phyloP scores from a whole-genome alignment of 2,888 invertebrate genomes.

The Acrocyrtus sp. region DNA sequence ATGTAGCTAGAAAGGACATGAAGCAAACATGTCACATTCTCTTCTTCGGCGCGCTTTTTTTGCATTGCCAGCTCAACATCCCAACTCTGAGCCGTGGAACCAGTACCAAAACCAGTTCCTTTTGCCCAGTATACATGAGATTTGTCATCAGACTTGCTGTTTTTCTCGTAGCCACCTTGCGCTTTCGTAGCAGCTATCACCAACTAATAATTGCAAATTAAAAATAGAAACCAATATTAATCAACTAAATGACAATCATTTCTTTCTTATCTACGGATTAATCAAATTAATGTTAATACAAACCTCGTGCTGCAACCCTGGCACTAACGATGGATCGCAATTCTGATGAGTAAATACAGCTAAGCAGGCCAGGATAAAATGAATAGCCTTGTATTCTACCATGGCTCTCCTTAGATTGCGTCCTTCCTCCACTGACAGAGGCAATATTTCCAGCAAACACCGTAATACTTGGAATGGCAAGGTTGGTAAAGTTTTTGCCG shows the following conservation, averaged over 20 bases:
- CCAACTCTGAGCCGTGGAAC: slow-evolving; percentile 95
- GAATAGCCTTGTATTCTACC: slow-evolving; percentile 85
- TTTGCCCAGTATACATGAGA: slow-evolving; percentile 93
- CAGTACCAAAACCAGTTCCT: slow-evolving; percentile 96
- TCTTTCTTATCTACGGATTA: not conserved
- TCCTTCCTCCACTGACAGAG: slow-evolving; percentile 80
- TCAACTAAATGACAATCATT: not conserved
- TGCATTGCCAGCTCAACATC: slow-evolving; percentile 94
- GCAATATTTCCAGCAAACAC: slow-evolving; percentile 80
- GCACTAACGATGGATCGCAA: slow-evolving; percentile 64
- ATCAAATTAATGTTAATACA: too few species aligned
- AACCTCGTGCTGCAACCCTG: slow-evolving; percentile 67
- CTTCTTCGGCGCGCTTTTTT: slow-evolving; percentile 90
- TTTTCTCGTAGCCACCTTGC: slow-evolving; percentile 64
- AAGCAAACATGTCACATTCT: slow-evolving; percentile 88
- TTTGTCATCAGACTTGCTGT: slow-evolving; percentile 73
- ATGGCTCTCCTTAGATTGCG: slow-evolving; percentile 79
- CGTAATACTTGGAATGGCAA: slow-evolving; percentile 84
- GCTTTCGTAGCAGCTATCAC: slow-evolving; percentile 65
- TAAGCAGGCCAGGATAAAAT: slow-evolving; percentile 86
- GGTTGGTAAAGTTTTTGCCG: slow-evolving; percentile 76
- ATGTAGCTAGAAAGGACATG: slow-evolving; percentile 89
- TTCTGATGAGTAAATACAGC: slow-evolving; percentile 81
- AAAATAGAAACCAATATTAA: slow-evolving; percentile 9
- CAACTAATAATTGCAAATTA: slow-evolving; percentile 29